A percentile compares a stretch with the other conserved stretches of the same genome.
These are phyloP conservation scores for Pteronura brasiliensis DNA, from an alignment of 2,113 vertebrate genomes.

Conservation along the genomic window DNA sequence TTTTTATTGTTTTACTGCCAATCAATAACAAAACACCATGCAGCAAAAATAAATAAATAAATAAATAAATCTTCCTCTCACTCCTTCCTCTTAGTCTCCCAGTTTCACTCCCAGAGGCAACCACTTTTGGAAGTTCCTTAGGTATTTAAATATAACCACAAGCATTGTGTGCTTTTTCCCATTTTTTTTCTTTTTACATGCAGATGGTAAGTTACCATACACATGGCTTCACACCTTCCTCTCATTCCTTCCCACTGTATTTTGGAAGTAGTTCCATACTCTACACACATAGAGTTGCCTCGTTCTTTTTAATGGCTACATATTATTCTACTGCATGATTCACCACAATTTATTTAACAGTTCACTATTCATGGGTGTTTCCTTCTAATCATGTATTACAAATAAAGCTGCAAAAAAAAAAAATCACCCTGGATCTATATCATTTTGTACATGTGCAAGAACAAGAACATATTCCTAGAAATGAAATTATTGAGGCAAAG, in stretches of 20 bases:
- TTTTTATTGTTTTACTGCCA: background rate
- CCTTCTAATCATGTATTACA: background rate
- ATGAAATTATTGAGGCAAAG: background rate
- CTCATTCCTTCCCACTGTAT: background rate
- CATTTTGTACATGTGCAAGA: background rate
- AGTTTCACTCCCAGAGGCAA: background rate
- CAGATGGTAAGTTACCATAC: background rate
- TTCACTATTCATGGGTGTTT: background rate
- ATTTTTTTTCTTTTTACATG: background rate
- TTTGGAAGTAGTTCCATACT: background rate
- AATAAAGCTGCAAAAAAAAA: background rate
- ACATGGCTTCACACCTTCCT: background rate
- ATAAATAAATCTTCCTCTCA: background rate
- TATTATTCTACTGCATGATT: background rate
- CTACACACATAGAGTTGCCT: background rate
- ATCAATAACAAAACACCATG: background rate
- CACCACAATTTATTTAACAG: background rate
- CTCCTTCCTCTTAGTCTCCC: background rate
- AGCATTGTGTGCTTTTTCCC: background rate
- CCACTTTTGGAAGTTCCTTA: background rate
- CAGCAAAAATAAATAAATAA: background rate
- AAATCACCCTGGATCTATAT: background rate
- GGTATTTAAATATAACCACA: background rate
- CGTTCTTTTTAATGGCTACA: background rate
- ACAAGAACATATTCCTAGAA: background rate